phyloP scores from a whole-genome alignment of 2,888 invertebrate species.

The Lasioglossum vierecki region DNA sequence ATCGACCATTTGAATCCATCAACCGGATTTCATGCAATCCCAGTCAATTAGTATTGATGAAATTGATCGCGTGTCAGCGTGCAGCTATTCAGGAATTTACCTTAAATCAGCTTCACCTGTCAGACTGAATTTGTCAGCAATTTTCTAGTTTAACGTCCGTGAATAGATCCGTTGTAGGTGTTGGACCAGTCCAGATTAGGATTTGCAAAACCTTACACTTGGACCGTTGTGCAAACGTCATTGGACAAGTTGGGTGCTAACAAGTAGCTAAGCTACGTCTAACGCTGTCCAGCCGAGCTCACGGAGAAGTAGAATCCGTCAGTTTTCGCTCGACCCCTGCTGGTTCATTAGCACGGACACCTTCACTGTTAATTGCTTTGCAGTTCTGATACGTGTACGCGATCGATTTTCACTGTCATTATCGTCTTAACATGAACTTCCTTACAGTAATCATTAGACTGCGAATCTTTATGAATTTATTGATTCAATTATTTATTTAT shows the following conservation, averaged over 20 bases:
- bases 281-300: background rate
- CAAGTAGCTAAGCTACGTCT: background rate
- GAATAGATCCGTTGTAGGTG: background rate
- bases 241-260: background rate
- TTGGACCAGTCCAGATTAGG: background rate
- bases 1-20: background rate
- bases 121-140: background rate
- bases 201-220: background rate
- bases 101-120: background rate
- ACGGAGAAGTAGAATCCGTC: background rate
- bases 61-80: background rate
- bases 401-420: background rate
- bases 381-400: background rate
- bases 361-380: background rate
- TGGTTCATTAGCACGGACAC: background rate
- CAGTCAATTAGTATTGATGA: background rate
- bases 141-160: background rate
- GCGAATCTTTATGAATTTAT: too few relatives aligned
- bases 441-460: too few relatives aligned
- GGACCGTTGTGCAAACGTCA: background rate
- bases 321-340: background rate
- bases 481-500: too few relatives aligned
- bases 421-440: background rate
- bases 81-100: background rate
- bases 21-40: background rate